These are phyloP conservation scores for Gallinago nigripennis DNA, from an alignment of 2,797 vertebrate species.

Conservation along the genomic window DNA sequence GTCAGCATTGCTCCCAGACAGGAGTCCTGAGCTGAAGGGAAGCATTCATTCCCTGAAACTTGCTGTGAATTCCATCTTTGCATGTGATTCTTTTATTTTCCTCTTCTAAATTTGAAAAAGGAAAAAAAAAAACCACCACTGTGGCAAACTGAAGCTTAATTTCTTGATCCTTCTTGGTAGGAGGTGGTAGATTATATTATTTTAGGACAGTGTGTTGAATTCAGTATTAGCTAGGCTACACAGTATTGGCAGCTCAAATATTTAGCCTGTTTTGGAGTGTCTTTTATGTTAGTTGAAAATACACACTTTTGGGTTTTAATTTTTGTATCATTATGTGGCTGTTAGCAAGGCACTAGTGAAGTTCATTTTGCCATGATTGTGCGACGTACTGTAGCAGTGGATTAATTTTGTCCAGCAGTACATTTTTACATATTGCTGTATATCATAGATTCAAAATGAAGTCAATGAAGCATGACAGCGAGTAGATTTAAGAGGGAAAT, in stretches of 20 bases:
- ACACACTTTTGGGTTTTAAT: background rate
- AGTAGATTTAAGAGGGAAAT: background rate
- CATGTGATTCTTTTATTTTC: background rate
- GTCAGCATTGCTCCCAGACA: background rate
- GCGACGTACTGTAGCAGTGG: background rate
- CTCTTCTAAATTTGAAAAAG: background rate
- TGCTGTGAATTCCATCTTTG: background rate
- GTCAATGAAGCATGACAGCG: background rate
- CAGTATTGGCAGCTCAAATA: background rate
- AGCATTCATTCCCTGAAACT: background rate
- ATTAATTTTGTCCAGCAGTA: background rate
- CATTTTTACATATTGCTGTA: background rate
- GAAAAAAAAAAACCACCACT: background rate
- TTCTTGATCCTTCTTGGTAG: background rate
- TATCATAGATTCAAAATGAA: background rate
- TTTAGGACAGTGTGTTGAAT: background rate
- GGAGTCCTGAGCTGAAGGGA: background rate
- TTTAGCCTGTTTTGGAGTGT: background rate
- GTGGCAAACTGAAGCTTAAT: background rate
- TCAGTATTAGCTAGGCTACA: background rate
- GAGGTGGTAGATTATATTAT: background rate
- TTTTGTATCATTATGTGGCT: background rate
- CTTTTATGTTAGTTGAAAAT: background rate
- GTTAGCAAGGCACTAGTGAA: background rate
- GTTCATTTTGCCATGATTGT: background rate